These are phyloP conservation scores for Nothura maculosa DNA, from an alignment of 2,797 vertebrate species.

Conservation along the genomic window DNA sequence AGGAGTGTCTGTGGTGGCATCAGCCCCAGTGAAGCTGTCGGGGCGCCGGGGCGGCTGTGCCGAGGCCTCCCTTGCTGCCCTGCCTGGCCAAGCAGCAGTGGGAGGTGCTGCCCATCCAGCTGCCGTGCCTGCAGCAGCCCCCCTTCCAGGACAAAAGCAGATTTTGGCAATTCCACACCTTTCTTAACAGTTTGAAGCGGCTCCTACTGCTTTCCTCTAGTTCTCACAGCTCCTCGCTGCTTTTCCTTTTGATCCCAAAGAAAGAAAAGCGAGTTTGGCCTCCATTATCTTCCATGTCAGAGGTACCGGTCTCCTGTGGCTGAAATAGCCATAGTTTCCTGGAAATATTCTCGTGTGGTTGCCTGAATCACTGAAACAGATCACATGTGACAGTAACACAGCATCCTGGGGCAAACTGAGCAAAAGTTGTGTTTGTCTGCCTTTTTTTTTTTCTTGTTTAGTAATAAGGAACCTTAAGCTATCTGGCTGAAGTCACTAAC, in stretches of 20 bases:
- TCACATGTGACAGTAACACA: background rate
- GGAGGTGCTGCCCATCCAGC: background rate
- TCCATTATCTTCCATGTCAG: background rate
- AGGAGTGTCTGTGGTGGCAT: background rate
- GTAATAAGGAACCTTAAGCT: background rate
- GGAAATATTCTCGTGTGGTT: background rate
- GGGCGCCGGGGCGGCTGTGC: background rate
- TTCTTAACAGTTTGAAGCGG: constrained; percentile 35
- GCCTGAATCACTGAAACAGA: background rate
- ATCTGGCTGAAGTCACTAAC: background rate
- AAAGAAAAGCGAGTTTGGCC: constrained; percentile 14
- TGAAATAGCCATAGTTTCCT: constrained; percentile 25
- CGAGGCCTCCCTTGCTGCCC: constrained; percentile 12
- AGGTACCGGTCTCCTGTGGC: constrained; percentile 21
- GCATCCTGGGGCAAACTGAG: background rate
- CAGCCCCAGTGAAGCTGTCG: background rate
- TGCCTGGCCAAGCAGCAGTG: constrained; percentile 21
- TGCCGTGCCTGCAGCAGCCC: background rate
- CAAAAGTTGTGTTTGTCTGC: background rate
- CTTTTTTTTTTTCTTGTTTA: background rate
- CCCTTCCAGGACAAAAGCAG: constrained; percentile 23
- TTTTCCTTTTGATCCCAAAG: constrained; percentile 49
- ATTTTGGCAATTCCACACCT: constrained; percentile 39
- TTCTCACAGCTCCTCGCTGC: constrained; percentile 39
- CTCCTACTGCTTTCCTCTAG: constrained; percentile 41